Conservation (phyloP, 1,140 invertebrate genomes). For the Branchinecta lynchi region DNA sequence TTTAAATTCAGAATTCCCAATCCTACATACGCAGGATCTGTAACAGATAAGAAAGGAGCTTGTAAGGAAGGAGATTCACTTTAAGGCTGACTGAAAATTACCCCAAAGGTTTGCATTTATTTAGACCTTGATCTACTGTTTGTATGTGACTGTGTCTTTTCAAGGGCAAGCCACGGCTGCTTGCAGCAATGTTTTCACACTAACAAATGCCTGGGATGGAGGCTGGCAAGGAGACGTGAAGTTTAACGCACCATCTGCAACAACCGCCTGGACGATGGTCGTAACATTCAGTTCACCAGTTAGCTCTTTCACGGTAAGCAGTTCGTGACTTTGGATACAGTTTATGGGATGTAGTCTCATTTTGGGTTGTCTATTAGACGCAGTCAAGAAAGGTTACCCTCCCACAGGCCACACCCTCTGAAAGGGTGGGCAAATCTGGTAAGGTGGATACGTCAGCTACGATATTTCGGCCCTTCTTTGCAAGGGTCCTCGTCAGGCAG, state of each 20-base stretch:
- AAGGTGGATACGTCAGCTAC: too few relatives aligned
- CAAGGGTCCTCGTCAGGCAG: too few relatives aligned
- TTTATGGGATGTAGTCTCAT: neutral
- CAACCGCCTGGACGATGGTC: slow-evolving; percentile 15
- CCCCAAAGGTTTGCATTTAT: too few relatives aligned
- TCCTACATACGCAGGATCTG: too few relatives aligned
- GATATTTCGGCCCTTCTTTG: too few relatives aligned
- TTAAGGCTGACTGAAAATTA: too few relatives aligned
- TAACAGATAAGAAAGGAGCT: too few relatives aligned
- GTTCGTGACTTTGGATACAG: neutral
- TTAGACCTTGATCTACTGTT: too few relatives aligned
- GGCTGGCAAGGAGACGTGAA: slow-evolving; percentile 16
- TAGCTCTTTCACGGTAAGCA: slow-evolving; percentile 11
- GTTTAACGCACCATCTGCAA: slow-evolving; percentile 9
- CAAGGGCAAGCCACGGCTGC: neutral
- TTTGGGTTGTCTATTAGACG: neutral
- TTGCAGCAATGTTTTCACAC: slow-evolving; percentile 13
- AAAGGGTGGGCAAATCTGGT: too few relatives aligned
- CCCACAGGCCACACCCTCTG: neutral
- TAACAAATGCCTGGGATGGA: slow-evolving; percentile 17
- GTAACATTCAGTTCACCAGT: slow-evolving; percentile 6
- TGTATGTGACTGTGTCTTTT: too few relatives aligned
- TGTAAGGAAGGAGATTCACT: too few relatives aligned
- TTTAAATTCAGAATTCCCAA: too few relatives aligned
- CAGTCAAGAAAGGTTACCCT: neutral